phyloP scores from a whole-genome alignment of 2,888 invertebrate genomes.

The Nesidiocoris tenuis region DNA sequence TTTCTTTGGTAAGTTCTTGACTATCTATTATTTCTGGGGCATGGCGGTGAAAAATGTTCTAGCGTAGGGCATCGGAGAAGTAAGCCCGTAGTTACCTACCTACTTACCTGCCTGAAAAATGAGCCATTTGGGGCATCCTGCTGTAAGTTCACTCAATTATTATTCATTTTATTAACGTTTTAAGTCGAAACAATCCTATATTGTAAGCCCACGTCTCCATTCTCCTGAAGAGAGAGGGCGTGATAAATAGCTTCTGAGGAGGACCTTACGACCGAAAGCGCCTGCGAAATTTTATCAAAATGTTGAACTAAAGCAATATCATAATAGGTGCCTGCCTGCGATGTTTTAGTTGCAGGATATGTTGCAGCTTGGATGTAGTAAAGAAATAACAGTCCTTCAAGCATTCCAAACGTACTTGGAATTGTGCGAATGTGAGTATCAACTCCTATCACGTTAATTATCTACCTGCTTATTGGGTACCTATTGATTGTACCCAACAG shows the following conservation, averaged over 20 bases:
- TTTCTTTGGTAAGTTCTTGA: no score
- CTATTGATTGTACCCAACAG: neutral
- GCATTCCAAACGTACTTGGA: slow-evolving; percentile 36
- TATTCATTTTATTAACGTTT: neutral
- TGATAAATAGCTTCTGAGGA: no score
- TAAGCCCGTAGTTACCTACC: no score
- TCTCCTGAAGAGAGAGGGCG: no score
- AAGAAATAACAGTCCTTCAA: slow-evolving; percentile 23
- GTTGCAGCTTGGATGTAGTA: slow-evolving; percentile 27
- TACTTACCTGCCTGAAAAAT: neutral
- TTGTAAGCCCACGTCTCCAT: no score
- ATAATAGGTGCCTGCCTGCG: neutral
- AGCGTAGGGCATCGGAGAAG: no score
- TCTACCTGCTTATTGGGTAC: neutral
- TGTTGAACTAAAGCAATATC: no score
- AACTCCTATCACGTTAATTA: neutral
- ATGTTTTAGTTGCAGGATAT: slow-evolving; percentile 29
- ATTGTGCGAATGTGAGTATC: slow-evolving; percentile 28
- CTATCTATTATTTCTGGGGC: no score
- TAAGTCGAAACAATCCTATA: no score
- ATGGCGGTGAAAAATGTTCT: no score
- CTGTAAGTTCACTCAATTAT: neutral
- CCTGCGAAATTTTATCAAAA: no score
- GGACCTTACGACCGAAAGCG: no score
- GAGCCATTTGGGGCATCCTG: slow-evolving; percentile 22